A percentile compares a stretch with the other conserved stretches of the same genome.
These are phyloP conservation scores for Poeciliopsis gracilis DNA, from an alignment of 2,797 vertebrate genomes.

Conservation along the genomic window DNA sequence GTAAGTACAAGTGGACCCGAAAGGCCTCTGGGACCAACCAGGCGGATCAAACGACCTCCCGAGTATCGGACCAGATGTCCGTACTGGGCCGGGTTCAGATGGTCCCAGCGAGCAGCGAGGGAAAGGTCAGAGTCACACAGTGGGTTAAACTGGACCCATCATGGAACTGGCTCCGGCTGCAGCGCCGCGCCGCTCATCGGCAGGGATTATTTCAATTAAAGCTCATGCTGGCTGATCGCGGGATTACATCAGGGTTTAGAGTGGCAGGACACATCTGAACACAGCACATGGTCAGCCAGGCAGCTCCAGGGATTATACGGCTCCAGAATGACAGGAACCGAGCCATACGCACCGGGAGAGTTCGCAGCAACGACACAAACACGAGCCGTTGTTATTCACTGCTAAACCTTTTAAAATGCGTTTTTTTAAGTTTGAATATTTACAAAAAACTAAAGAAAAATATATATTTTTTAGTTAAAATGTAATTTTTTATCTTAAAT, in stretches of 20 bases:
- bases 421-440: neutral
- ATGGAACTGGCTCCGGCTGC: constrained; percentile 74
- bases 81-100: constrained; percentile 77
- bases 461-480: neutral
- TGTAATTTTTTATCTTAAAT: neutral
- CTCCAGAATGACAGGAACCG: constrained; percentile 44
- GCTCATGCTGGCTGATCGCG: constrained; percentile 78
- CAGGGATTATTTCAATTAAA: constrained; percentile 85
- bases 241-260: constrained; percentile 74
- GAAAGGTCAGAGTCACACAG: constrained; percentile 85
- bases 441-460: neutral
- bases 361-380: neutral
- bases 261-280: constrained; percentile 68
- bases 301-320: constrained; percentile 50
- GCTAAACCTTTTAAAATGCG: neutral
- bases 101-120: constrained; percentile 78
- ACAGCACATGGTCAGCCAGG: constrained; percentile 59
- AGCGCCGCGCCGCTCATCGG: constrained; percentile 56
- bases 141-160: constrained; percentile 86
- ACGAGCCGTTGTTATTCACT: neutral
- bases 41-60: constrained; percentile 73
- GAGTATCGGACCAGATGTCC: constrained; percentile 80
- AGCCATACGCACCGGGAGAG: constrained; percentile 23
- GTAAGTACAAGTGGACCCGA: constrained; percentile 51
- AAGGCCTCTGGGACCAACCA: constrained; percentile 70